phyloP scores from a whole-genome alignment of 2,113 vertebrate species.

The Eudyptes chrysolophus region DNA sequence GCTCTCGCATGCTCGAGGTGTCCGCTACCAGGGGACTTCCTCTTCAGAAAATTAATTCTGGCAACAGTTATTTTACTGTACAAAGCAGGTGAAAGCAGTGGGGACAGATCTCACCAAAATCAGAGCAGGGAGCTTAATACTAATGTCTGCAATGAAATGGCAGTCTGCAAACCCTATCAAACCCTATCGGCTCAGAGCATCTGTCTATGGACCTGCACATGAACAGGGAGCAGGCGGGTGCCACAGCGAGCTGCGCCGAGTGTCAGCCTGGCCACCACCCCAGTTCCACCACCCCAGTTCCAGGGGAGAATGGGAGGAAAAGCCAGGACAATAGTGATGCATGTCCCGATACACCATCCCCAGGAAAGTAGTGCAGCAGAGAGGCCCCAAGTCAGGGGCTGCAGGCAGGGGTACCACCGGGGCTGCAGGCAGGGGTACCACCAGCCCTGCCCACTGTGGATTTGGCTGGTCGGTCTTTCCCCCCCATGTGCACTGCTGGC shows the following conservation, averaged over 20 bases:
- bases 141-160: background rate
- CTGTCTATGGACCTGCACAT: accelerated
- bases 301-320: background rate
- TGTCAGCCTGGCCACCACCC: background rate
- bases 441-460: background rate
- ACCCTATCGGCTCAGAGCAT: accelerated
- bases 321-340: accelerated
- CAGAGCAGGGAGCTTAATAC: background rate
- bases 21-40: background rate
- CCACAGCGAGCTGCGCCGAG: background rate
- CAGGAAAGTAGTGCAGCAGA: accelerated
- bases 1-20: background rate
- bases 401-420: background rate
- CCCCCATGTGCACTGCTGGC: accelerated
- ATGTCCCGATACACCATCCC: accelerated
- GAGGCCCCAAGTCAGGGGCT: accelerated
- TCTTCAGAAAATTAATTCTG: background rate
- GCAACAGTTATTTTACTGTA: background rate
- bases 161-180: background rate
- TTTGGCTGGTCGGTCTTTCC: accelerated
- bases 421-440: background rate
- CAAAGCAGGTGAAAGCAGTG: background rate
- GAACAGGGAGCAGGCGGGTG: background rate
- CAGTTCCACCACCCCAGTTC: background rate
- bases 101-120: background rate